These are phyloP conservation scores for Meloidogyne floridensis DNA, from an alignment of 1,140 invertebrate genomes.

Conservation along the genomic window DNA sequence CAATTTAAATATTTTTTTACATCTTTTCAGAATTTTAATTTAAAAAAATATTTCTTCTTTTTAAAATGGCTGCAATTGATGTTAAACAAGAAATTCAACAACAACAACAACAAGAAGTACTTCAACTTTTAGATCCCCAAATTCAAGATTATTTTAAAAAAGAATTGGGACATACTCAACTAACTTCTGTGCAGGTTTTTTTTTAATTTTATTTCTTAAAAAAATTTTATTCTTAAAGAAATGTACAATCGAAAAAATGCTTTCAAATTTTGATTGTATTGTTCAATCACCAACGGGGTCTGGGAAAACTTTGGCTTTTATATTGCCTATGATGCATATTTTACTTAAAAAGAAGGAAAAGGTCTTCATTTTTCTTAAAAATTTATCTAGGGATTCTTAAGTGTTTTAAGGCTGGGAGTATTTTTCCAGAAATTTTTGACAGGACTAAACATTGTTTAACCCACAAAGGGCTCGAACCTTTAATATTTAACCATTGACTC, in stretches of 20 bases:
- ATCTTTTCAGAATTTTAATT: too few species aligned
- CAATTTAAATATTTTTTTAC: too few species aligned
- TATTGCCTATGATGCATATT: constrained; percentile 59
- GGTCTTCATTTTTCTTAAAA: not conserved
- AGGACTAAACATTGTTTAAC: not conserved
- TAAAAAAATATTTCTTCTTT: too few species aligned
- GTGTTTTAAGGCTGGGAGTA: too few species aligned
- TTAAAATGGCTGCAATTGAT: not conserved
- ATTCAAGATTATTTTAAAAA: constrained; percentile 22
- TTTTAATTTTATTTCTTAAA: not conserved
- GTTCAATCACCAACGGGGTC: constrained; percentile 65
- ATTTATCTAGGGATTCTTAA: too few species aligned
- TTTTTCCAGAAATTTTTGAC: too few species aligned
- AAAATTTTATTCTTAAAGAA: constrained; percentile 37
- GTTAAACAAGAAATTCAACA: not conserved
- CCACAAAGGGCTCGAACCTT: not conserved
- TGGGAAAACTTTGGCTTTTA: constrained; percentile 61
- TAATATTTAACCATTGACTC: not conserved
- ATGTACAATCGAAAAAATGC: constrained; percentile 47
- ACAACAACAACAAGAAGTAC: not conserved
- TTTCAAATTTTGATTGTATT: constrained; percentile 60
- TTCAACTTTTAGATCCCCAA: constrained; percentile 3
- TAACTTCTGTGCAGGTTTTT: constrained; percentile 14
- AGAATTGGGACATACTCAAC: constrained; percentile 13
- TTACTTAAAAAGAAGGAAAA: constrained; percentile 42